phyloP scores from a whole-genome alignment of 2,797 vertebrate genomes.

The Crocodylus rhombifer region DNA sequence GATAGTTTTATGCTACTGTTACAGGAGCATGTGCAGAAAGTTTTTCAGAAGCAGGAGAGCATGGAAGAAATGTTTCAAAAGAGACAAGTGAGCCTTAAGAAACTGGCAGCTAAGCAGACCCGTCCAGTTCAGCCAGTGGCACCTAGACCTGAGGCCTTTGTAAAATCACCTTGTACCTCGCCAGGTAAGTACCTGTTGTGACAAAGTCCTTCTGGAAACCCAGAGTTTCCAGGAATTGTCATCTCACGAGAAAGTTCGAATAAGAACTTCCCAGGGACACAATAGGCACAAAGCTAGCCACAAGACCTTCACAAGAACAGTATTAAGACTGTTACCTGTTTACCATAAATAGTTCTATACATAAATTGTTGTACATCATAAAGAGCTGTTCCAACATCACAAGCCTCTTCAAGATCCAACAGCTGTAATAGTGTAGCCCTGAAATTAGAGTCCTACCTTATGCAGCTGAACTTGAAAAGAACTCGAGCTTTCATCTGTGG shows the following conservation, averaged over 20 bases:
- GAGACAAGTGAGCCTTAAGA: conserved; percentile 93
- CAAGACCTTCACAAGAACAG: too few relatives aligned
- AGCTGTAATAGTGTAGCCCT: too few relatives aligned
- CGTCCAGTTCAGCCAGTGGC: conserved; percentile 97
- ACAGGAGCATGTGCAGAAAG: conserved; percentile 93
- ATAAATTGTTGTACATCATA: too few relatives aligned
- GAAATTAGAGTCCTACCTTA: not conserved
- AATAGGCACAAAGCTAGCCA: too few relatives aligned
- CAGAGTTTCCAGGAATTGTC: too few relatives aligned
- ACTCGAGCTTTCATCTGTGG: conserved; percentile 11
- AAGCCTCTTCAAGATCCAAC: too few relatives aligned
- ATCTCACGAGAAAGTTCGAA: too few relatives aligned
- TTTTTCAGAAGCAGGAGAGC: conserved; percentile 93
- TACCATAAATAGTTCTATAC: too few relatives aligned
- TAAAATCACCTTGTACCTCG: conserved; percentile 91
- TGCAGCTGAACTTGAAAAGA: conserved; percentile 10
- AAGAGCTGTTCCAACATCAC: too few relatives aligned
- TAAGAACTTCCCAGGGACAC: too few relatives aligned
- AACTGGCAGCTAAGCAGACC: conserved; percentile 96
- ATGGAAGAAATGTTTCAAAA: conserved; percentile 98
- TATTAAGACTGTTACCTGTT: too few relatives aligned
- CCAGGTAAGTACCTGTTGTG: conserved; percentile 68
- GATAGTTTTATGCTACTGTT: not conserved
- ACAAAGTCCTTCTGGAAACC: too few relatives aligned
- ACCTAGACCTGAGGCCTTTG: conserved; percentile 93